A percentile compares a stretch with the other conserved stretches of the same genome.
Conservation (phyloP, 2,888 invertebrate genomes). For the Matsumyia berberina region DNA sequence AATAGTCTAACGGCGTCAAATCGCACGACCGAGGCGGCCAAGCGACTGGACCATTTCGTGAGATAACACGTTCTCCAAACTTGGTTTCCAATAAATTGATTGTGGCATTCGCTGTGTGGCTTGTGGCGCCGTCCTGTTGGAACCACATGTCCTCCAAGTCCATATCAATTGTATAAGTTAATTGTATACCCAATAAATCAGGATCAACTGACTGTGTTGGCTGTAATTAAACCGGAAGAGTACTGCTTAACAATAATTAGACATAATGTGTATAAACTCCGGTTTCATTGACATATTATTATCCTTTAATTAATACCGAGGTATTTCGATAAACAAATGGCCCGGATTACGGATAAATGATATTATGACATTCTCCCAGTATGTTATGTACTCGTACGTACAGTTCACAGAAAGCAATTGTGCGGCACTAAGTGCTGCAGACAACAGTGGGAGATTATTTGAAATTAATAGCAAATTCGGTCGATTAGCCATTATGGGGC, state of each 20-base stretch:
- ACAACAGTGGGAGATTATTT: constrained; percentile 37
- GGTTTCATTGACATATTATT: constrained; percentile 46
- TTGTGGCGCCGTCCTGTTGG: too few species aligned
- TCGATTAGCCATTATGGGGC: constrained; percentile 22
- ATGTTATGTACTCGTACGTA: not conserved
- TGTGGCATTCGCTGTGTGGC: too few species aligned
- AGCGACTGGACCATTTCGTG: too few species aligned
- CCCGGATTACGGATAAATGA: constrained; percentile 37
- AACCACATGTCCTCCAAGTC: too few species aligned
- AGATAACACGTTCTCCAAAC: too few species aligned
- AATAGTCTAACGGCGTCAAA: too few species aligned
- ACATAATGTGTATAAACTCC: constrained; percentile 19
- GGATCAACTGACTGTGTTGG: not conserved
- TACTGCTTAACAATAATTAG: not conserved
- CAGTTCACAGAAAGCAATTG: constrained; percentile 6
- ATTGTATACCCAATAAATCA: not conserved
- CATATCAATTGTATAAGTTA: too few species aligned
- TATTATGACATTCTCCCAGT: not conserved
- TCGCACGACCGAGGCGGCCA: too few species aligned
- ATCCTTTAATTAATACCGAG: constrained; percentile 69
- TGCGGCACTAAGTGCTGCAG: not conserved
- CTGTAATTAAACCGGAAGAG: not conserved
- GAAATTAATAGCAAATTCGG: constrained; percentile 56
- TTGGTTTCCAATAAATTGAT: too few species aligned
- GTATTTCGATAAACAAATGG: constrained; percentile 58